phyloP scores from a whole-genome alignment of 35 echinoderm and acorn worm species.

The Lytechinus pictus region DNA sequence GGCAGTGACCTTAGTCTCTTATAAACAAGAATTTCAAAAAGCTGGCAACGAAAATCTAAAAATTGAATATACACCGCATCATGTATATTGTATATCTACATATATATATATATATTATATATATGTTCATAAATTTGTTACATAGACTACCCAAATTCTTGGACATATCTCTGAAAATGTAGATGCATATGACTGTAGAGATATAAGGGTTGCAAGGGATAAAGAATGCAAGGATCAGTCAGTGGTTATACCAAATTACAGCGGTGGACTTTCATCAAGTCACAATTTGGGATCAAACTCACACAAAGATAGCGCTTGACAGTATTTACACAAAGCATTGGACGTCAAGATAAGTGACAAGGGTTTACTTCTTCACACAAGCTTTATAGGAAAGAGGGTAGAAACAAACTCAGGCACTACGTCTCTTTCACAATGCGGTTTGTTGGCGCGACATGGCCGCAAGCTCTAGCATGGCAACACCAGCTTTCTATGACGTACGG shows the following conservation, averaged over 20 bases:
- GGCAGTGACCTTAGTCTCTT: slow-evolving; percentile 11
- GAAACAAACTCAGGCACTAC: neutral
- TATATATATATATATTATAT: neutral
- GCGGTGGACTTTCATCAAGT: neutral
- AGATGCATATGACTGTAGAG: neutral
- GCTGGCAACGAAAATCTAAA: neutral
- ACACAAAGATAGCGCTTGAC: neutral
- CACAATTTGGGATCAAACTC: neutral
- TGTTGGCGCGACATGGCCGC: neutral
- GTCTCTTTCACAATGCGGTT: neutral
- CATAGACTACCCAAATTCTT: neutral
- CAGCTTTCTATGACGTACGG: neutral
- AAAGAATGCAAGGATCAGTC: neutral
- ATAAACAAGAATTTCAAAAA: neutral
- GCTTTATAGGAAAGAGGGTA: neutral
- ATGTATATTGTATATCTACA: neutral
- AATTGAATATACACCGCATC: neutral
- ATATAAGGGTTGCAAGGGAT: neutral
- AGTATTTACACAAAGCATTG: neutral
- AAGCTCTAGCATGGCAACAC: neutral
- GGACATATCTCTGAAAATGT: neutral
- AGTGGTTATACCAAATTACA: neutral
- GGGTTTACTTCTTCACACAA: neutral
- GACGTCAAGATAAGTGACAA: neutral
- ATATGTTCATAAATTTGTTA: neutral